phyloP scores from a whole-genome alignment of 1,140 invertebrate genomes.

The Leptinotarsa undecemlineata region DNA sequence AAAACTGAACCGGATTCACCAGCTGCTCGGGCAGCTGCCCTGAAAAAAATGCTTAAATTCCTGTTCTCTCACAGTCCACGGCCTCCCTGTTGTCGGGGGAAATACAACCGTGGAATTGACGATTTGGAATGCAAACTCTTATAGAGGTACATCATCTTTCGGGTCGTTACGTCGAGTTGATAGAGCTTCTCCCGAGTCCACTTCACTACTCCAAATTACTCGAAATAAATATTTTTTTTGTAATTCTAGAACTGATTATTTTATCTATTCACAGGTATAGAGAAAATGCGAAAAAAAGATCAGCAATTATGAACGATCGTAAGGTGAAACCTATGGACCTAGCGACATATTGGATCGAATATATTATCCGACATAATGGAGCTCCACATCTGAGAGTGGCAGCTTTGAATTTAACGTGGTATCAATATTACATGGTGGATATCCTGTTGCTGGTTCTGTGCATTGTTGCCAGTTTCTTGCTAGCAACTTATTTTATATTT shows the following conservation, averaged over 20 bases:
- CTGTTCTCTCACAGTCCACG: too few relatives aligned
- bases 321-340: conserved; percentile 64
- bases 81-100: too few relatives aligned
- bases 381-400: conserved; percentile 57
- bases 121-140: too few relatives aligned
- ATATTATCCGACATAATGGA: conserved; percentile 64
- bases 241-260: background rate
- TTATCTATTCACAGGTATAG: conserved; percentile 31
- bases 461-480: background rate
- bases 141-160: too few relatives aligned
- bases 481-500: background rate
- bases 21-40: too few relatives aligned
- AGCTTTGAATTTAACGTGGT: conserved; percentile 58
- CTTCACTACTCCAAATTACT: too few relatives aligned
- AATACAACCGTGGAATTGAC: too few relatives aligned
- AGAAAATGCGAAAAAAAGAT: conserved; percentile 55
- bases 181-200: too few relatives aligned
- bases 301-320: conserved; percentile 59
- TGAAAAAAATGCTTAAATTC: too few relatives aligned
- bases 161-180: too few relatives aligned
- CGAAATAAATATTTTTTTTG: background rate
- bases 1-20: too few relatives aligned
- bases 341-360: conserved; percentile 71
- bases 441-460: background rate
- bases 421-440: conserved; percentile 55